These are phyloP conservation scores for Oreochromis tanganicae DNA, from an alignment of 2,113 vertebrate species.

Conservation along the genomic window DNA sequence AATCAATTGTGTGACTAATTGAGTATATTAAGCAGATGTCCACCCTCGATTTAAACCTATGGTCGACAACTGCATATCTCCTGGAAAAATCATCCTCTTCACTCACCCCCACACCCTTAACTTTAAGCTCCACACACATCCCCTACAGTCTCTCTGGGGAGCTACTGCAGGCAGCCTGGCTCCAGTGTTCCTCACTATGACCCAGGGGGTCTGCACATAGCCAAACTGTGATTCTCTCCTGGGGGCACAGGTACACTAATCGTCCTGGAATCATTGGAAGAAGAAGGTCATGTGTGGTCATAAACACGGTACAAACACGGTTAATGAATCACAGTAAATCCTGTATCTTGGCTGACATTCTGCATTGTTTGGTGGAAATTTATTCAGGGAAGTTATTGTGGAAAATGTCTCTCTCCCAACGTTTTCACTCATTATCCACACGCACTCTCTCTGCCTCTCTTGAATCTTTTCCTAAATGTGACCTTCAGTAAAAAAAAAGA, in stretches of 20 bases:
- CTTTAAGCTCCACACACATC: neutral
- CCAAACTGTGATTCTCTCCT: conserved; percentile 26
- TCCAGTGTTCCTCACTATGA: conserved; percentile 19
- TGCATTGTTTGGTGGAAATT: conserved; percentile 7
- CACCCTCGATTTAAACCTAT: neutral
- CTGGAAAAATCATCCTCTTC: neutral
- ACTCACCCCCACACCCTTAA: neutral
- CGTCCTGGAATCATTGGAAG: conserved; percentile 31
- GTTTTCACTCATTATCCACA: neutral
- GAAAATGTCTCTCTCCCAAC: neutral
- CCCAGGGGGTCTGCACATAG: conserved; percentile 31
- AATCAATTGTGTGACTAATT: conserved; percentile 1
- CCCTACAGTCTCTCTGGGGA: conserved; percentile 5
- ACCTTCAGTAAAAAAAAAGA: neutral
- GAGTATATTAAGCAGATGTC: conserved; percentile 3
- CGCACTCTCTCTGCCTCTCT: neutral
- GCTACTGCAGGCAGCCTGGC: conserved; percentile 8
- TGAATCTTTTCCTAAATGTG: neutral
- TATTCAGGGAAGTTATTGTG: neutral
- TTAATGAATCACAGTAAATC: conserved; percentile 49
- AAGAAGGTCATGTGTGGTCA: neutral
- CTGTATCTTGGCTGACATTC: conserved; percentile 21
- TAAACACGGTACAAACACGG: neutral
- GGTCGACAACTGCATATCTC: neutral
- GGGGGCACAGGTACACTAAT: conserved; percentile 42